Evolutionary conservation across 2,113 vertebrate genomes (phyloP).

Genomic region (Onychorhynchus coronatus): DNA sequence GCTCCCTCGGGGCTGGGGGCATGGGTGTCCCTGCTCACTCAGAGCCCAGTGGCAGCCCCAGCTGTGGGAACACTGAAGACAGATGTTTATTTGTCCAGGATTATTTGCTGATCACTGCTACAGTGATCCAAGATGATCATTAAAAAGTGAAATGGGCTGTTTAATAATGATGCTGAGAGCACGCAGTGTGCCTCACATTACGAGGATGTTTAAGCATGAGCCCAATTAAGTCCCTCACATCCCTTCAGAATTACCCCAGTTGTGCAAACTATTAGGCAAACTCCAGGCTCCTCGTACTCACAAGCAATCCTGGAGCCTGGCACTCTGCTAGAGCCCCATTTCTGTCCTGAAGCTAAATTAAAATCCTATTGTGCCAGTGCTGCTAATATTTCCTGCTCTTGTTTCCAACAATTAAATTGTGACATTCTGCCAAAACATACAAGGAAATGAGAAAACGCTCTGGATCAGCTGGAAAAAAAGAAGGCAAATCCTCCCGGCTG

Average conservation of each 20-base stretch:
- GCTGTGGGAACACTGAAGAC: not conserved
- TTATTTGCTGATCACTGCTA: constrained; percentile 14
- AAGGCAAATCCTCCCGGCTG: not conserved
- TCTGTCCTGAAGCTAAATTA: constrained; percentile 57
- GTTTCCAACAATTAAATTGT: constrained; percentile 53
- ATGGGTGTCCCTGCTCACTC: accelerated
- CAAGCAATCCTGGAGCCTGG: constrained; percentile 32
- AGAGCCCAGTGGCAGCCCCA: not conserved
- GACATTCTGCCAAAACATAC: constrained; percentile 22
- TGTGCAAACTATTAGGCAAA: constrained; percentile 49
- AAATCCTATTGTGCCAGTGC: constrained; percentile 58
- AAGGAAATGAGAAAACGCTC: not conserved
- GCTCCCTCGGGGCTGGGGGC: not conserved
- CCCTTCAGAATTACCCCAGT: constrained; percentile 45
- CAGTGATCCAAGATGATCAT: constrained; percentile 40
- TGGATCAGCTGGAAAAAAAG: not conserved
- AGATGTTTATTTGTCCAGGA: constrained; percentile 42
- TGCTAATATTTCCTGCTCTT: constrained; percentile 57
- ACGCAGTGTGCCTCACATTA: constrained; percentile 28
- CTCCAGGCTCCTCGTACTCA: constrained; percentile 20
- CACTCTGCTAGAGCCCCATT: constrained; percentile 47
- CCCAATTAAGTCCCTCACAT: constrained; percentile 55
- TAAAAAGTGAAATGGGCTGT: constrained; percentile 67
- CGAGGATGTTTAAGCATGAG: constrained; percentile 43
- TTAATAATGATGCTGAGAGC: constrained; percentile 46